Evolutionary conservation across 2,113 vertebrate species (phyloP).

Genomic region (Leucosticte australis): DNA sequence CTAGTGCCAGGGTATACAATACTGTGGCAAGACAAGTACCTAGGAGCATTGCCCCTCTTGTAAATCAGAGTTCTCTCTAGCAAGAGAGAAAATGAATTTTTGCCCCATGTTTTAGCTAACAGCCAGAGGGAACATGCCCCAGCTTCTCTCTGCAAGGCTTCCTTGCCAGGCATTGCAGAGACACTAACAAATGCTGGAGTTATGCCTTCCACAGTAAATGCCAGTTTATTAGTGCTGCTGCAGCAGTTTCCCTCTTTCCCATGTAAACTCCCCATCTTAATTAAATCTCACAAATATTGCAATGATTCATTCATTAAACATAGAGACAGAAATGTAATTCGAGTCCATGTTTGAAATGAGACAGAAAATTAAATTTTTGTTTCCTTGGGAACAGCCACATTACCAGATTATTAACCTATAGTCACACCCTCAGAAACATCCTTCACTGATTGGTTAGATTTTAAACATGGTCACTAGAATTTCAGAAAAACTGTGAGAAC

Average conservation of each 20-base stretch:
- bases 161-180: not conserved
- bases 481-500: not conserved
- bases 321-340: conserved; percentile 12
- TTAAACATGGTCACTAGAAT: not conserved
- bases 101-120: not conserved
- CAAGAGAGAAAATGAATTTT: not conserved
- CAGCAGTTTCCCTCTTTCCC: not conserved
- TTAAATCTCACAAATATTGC: conserved; percentile 12
- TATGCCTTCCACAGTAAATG: not conserved
- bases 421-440: not conserved
- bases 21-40: not conserved
- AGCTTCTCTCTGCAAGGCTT: not conserved
- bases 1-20: not conserved
- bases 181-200: not conserved
- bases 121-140: not conserved
- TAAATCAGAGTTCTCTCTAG: not conserved
- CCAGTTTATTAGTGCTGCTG: not conserved
- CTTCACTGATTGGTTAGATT: not conserved
- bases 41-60: not conserved
- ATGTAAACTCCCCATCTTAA: not conserved
- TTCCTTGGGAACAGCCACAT: not conserved
- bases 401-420: not conserved
- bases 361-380: not conserved
- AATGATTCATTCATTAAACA: conserved; percentile 16
- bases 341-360: not conserved